Base-by-base conservation (phyloP, 2,797 vertebrate species). In the Phoebastria nigripes region DNA sequence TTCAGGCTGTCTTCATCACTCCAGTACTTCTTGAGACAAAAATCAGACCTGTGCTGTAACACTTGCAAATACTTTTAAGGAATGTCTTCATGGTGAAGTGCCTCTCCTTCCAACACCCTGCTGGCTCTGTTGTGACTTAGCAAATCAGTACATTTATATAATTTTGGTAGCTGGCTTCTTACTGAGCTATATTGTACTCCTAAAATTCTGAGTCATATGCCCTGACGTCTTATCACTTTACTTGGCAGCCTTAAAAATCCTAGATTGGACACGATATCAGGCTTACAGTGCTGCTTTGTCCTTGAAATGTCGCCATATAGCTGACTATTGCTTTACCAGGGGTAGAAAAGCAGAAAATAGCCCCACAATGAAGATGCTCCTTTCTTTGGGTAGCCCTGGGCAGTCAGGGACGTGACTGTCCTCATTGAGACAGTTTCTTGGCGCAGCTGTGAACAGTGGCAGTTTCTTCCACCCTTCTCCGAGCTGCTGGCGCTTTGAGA, bases 181-280 rank as follows among this genome's bases (percentile, higher is more conserved):
- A 82, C 91, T 51, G 94, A 95, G 90, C 89, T 96, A 11, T 87
- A 74, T 39, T 92, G 76, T 96, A 55, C 62, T 95, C 78, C 54
- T 61, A 56, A 83, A 82, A 82, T 93, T 93, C 82, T 96, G 96
- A 95, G 89, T 97, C 90, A 96, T 96, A 58, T 85, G 93, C 87
- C 84, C 83, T 92, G 90, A 97, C 90, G 92, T 96, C 92, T 84
- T 87, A 87, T 22, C 73, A 4, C 79, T 93, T 96, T 76, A 62
- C 90, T 91, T 96, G 92, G 92, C 87, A 96, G 89, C 65, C 54
- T 82, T 86, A 59, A 69, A 82, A 89, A 86, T 90, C 84, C 31
- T 62, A 42, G 62, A 70, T 77, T 88, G 90, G 92, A 49, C 76
- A 61, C 5, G 18, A 24, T 85, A 24, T 46, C 58, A 46, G 56